Percentiles rank a stretch among this genome's conserved stretches.
phyloP scores from a whole-genome alignment of 2,888 invertebrate species.

The Metacarcinus magister region DNA sequence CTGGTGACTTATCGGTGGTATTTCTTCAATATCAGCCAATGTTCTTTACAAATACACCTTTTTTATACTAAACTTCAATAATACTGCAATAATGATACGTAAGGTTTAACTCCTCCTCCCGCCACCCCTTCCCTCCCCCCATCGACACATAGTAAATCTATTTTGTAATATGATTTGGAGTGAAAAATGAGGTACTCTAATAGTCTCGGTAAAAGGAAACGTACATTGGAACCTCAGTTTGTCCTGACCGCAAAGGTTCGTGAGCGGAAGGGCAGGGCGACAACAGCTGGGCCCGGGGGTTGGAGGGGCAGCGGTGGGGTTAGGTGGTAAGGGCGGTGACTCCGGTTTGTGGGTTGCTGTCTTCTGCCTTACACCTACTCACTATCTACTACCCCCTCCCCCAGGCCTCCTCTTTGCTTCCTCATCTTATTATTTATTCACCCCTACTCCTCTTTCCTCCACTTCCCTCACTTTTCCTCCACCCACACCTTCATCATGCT shows the following conservation, averaged over 20 bases:
- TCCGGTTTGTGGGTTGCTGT: not conserved
- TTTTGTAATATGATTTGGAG: not conserved
- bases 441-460: not conserved
- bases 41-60: not conserved
- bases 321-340: slow-evolving; percentile 16
- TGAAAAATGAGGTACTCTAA: not conserved
- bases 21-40: not conserved
- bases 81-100: not conserved
- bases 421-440: not conserved
- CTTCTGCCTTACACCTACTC: not conserved
- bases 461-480: not conserved
- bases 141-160: not conserved
- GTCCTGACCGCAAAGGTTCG: not conserved
- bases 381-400: not conserved
- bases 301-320: not conserved
- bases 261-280: slow-evolving; percentile 22
- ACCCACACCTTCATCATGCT: not conserved
- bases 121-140: too few species aligned
- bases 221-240: not conserved
- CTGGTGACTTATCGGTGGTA: not conserved
- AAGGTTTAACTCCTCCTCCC: not conserved
- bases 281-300: not conserved
- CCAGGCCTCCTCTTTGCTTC: not conserved
- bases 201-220: not conserved
- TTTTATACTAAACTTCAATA: not conserved